Conservation (phyloP, 1,140 invertebrate genomes). For the Grapholita molesta region DNA sequence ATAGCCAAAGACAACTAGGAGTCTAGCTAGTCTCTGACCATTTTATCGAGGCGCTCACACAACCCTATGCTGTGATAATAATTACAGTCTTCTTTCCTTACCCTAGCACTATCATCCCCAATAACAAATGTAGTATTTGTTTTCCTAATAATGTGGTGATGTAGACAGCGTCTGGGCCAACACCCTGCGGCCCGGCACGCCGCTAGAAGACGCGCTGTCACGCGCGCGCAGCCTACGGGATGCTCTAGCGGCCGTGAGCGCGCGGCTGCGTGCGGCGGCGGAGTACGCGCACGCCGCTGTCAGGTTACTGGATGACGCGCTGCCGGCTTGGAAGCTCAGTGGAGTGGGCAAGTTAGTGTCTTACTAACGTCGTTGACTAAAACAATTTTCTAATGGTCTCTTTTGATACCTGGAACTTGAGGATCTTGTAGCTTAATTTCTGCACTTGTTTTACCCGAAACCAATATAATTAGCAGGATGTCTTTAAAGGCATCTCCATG, state of each 20-base stretch:
- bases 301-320: conserved; percentile 48
- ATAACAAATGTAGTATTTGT: no score
- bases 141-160: background rate
- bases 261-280: conserved; percentile 47
- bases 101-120: background rate
- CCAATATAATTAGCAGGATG: no score
- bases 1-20: no score
- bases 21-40: no score
- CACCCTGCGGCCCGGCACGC: conserved; percentile 34
- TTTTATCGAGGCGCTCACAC: no score
- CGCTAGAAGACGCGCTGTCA: conserved; percentile 39
- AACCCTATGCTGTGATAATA: no score
- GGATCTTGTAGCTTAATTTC: no score
- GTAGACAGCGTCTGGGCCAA: conserved; percentile 51
- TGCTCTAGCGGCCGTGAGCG: conserved; percentile 49
- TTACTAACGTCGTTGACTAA: no score
- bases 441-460: no score
- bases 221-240: conserved; percentile 45
- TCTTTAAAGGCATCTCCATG: no score
- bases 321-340: conserved; percentile 62
- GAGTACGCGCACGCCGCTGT: conserved; percentile 53
- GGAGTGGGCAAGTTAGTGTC: conserved; percentile 53
- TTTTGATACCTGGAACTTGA: no score
- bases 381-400: no score
- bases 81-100: background rate